Evolutionary conservation across 2,888 invertebrate genomes (phyloP).

Genomic region (Drosophila stalkeri): DNA sequence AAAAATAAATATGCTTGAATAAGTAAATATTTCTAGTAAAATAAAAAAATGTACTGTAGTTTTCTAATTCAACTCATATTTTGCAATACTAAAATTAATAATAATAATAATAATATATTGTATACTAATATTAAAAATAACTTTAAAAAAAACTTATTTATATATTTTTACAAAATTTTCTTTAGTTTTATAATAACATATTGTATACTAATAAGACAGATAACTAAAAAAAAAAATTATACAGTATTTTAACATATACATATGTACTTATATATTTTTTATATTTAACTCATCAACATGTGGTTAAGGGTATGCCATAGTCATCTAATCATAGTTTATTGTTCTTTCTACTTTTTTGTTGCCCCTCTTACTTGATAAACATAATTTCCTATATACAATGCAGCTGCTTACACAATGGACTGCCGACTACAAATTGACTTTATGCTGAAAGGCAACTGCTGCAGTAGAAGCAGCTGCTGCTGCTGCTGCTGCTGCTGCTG

Average conservation of each 20-base stretch:
- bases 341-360: constrained; percentile 4
- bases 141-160: too few relatives aligned
- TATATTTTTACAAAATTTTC: too few relatives aligned
- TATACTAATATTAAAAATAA: too few relatives aligned
- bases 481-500: constrained; percentile 24
- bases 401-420: constrained; percentile 51
- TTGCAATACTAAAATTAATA: too few relatives aligned
- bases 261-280: neutral
- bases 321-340: neutral
- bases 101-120: too few relatives aligned
- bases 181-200: too few relatives aligned
- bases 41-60: too few relatives aligned
- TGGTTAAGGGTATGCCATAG: constrained; percentile 21
- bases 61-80: too few relatives aligned
- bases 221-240: too few relatives aligned
- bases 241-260: neutral
- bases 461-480: constrained; percentile 3
- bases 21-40: too few relatives aligned
- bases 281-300: neutral
- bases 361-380: constrained; percentile 36
- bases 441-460: constrained; percentile 21
- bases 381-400: constrained; percentile 53
- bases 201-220: too few relatives aligned
- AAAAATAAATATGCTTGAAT: too few relatives aligned
- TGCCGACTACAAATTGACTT: constrained; percentile 52